These are phyloP conservation scores for Oceanodroma leucorhoa DNA, from an alignment of 2,797 vertebrate species.

Conservation along the genomic window DNA sequence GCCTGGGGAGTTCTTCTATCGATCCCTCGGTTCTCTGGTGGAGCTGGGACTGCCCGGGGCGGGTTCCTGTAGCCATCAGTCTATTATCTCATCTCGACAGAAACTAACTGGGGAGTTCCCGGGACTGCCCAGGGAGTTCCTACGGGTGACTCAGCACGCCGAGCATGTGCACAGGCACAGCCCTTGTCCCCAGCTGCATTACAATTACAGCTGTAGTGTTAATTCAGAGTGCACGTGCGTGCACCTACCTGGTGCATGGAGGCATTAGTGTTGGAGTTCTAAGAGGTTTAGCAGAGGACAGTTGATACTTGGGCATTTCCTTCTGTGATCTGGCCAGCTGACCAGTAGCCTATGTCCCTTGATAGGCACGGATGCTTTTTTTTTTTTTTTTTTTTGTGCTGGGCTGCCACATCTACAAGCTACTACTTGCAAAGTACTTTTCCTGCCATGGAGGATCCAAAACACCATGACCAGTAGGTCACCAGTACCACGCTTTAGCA, in stretches of 20 bases:
- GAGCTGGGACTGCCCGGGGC: neutral
- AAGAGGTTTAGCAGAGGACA: neutral
- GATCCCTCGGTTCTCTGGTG: neutral
- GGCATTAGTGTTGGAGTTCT: neutral
- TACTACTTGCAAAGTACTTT: neutral
- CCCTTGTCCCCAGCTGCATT: neutral
- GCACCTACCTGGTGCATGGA: neutral
- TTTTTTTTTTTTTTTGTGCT: neutral
- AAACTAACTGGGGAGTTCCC: constrained; percentile 58
- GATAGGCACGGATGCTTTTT: neutral
- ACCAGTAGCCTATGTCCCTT: neutral
- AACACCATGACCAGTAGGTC: neutral
- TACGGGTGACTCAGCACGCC: neutral
- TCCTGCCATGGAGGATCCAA: neutral
- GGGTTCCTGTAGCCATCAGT: neutral
- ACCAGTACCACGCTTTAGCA: neutral
- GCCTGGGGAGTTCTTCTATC: neutral
- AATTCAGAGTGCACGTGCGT: rapidly evolving
- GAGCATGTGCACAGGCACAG: neutral
- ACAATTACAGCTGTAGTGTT: neutral
- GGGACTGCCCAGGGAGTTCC: constrained; percentile 54
- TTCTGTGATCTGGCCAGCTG: neutral
- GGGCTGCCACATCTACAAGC: neutral
- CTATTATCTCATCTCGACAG: constrained; percentile 30
- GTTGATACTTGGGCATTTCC: neutral